phyloP scores from a whole-genome alignment of 2,113 vertebrate genomes.

The Carlito syrichta region DNA sequence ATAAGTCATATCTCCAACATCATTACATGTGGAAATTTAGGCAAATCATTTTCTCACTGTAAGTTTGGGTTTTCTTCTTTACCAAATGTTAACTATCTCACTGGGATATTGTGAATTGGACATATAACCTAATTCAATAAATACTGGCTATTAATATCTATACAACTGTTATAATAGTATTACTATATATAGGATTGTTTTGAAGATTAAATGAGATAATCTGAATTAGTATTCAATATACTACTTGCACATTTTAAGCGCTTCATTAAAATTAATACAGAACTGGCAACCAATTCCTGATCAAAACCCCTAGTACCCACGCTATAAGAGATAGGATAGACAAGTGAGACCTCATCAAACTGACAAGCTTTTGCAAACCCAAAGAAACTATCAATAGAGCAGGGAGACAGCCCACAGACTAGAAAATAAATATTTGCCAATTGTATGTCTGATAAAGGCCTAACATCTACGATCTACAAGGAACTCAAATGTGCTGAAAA shows the following conservation, averaged over 20 bases:
- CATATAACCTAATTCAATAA: not conserved
- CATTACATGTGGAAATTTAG: not conserved
- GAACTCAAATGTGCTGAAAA: too few species aligned
- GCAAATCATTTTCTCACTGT: not conserved
- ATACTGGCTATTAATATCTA: not conserved
- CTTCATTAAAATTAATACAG: not conserved
- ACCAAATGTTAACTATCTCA: not conserved
- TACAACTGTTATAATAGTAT: not conserved
- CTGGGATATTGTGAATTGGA: not conserved
- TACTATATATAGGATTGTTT: not conserved
- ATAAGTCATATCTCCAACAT: not conserved
- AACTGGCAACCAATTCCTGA: too few species aligned
- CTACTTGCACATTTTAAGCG: not conserved
- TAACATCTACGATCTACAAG: too few species aligned
- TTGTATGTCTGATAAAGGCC: too few species aligned
- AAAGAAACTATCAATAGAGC: too few species aligned
- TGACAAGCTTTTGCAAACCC: too few species aligned
- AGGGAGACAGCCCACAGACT: too few species aligned
- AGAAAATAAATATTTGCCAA: too few species aligned
- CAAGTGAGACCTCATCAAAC: too few species aligned
- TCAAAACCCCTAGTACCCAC: too few species aligned
- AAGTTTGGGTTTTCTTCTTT: not conserved
- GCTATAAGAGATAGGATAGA: too few species aligned
- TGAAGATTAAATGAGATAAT: conserved; percentile 4
- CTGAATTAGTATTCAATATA: not conserved